Base-by-base conservation (phyloP, 2,113 vertebrate genomes). In the Anas platyrhynchos region DNA sequence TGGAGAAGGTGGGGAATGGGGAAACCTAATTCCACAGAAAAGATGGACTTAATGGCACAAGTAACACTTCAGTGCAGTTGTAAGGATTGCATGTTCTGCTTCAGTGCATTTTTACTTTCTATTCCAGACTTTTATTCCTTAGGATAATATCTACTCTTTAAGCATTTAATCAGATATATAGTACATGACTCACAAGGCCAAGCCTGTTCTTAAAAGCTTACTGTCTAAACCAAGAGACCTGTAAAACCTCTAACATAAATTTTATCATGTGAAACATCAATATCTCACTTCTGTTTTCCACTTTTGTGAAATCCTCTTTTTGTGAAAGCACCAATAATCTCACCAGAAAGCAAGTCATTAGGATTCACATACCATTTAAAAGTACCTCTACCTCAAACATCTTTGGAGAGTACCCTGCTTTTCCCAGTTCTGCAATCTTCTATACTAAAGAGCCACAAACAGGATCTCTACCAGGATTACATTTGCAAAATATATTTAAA, bases 211-310 rank as follows among this genome's bases (percentile, higher is more conserved):
- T 61, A 32, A 3, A 75, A 65, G 31, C 20, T 85, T 36, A 89
- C 54, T 84, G 41, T 31, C 43, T 61, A 90, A 86, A 80, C 21
- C 29, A 13, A n/a, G 32, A 78, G 32, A 72, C 10, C 4, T 0
- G 50, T 5, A 78, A 75, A 83, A 74, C 31, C 11, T 65, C 72
- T 75, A 43, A 69, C 8, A 13, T 63, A 43, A 76, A 55, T 83
- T 55, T 59, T 16, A 77, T 6, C 1, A 22, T 43, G 34, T 32
- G 11, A 80, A 89, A 89, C 5, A 76, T 14, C 21, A 83, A 16
- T 0, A 0, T 25, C 23, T 29, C 8, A 26, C 7, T 79, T 54
- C 41, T 43, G 34, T 20, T 67, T 86, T 65, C 25, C 23, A 21
- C 16, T 52, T 81, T 41, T 21, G 29, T 36, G n/a, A 78, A 92